Conservation (phyloP, 2,797 vertebrate genomes). For the Manis javanica region DNA sequence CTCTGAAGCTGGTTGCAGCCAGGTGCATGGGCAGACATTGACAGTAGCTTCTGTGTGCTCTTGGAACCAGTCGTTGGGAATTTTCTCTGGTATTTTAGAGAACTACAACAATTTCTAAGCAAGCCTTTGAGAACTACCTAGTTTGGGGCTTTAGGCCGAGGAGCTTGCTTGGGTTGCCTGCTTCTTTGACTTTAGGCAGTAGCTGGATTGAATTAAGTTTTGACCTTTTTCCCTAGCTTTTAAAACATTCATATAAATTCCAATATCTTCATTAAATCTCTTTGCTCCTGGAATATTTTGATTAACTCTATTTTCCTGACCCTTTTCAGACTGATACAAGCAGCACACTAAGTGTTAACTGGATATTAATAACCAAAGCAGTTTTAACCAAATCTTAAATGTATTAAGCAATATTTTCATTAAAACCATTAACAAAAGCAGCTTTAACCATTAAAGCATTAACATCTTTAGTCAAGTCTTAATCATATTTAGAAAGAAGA, state of each 20-base stretch:
- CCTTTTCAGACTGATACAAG: not conserved
- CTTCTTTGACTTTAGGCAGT: not conserved
- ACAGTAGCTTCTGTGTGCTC: not conserved
- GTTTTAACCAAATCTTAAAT: not conserved
- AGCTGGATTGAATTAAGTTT: not conserved
- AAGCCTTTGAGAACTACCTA: not conserved
- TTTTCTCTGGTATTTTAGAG: not conserved
- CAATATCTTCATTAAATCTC: not conserved
- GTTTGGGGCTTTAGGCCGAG: not conserved
- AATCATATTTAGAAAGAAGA: not conserved
- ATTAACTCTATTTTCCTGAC: not conserved
- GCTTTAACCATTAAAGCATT: not conserved
- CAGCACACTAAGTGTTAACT: not conserved
- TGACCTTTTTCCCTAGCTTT: not conserved
- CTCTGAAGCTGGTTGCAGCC: not conserved
- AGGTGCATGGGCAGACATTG: not conserved
- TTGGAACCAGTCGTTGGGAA: not conserved
- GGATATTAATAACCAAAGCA: not conserved
- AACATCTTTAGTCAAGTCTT: slow-evolving; percentile 21
- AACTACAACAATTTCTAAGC: not conserved
- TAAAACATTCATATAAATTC: not conserved
- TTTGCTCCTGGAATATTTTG: slow-evolving; percentile 10
- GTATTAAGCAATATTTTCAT: not conserved
- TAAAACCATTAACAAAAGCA: not conserved
- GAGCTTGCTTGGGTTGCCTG: too few species aligned